Evolutionary conservation across 2,113 vertebrate genomes (phyloP).

Genomic region (Callopanchax toddi): DNA sequence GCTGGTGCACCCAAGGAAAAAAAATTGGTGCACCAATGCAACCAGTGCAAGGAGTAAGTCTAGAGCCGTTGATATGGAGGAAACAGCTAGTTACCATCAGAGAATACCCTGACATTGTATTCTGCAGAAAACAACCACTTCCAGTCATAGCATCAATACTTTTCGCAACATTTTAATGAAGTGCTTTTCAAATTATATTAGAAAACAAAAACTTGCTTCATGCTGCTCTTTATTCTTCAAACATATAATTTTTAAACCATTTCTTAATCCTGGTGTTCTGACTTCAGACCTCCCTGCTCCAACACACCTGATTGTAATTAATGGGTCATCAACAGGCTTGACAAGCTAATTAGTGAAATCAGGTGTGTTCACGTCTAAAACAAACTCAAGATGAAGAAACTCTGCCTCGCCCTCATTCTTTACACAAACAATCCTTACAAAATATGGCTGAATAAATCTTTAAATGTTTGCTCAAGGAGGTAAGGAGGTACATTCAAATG

Average conservation of each 20-base stretch:
- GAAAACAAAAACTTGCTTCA: not conserved
- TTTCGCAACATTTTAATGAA: too few species aligned
- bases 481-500: not conserved
- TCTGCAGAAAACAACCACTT: too few species aligned
- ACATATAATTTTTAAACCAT: too few species aligned
- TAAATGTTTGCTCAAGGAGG: not conserved
- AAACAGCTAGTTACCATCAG: too few species aligned
- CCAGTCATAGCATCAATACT: too few species aligned
- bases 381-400: not conserved
- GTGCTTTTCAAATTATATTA: not conserved
- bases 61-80: too few species aligned
- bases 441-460: not conserved
- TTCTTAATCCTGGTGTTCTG: too few species aligned
- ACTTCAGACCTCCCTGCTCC: not conserved
- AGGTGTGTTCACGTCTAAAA: not conserved
- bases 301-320: not conserved
- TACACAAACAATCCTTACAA: not conserved
- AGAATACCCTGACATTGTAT: too few species aligned
- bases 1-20: too few species aligned
- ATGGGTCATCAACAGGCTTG: too few species aligned
- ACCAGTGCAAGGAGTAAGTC: too few species aligned
- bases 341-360: not conserved
- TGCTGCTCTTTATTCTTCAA: not conserved
- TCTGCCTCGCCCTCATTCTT: not conserved
- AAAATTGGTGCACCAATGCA: too few species aligned